Conservation (phyloP, 2,113 vertebrate genomes). For the Ophiodon elongatus region DNA sequence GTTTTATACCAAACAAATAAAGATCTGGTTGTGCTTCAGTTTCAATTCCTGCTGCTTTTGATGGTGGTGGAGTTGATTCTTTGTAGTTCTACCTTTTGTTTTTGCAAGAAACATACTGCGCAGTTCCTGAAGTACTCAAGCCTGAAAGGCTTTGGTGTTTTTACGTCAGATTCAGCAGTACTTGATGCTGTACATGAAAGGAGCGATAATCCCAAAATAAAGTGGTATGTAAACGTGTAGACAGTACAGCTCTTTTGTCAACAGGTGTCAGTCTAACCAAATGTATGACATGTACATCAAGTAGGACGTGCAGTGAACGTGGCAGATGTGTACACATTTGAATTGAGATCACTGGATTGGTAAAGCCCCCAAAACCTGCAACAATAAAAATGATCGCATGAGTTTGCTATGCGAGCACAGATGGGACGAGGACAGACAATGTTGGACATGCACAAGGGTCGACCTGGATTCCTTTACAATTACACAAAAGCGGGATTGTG, state of each 20-base stretch:
- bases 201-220: not conserved
- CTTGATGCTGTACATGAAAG: not conserved
- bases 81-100: slow-evolving; percentile 25
- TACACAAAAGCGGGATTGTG: not conserved
- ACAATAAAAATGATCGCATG: slow-evolving; percentile 33
- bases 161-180: not conserved
- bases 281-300: not conserved
- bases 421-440: slow-evolving; percentile 27
- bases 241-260: slow-evolving; percentile 44
- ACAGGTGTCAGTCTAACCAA: slow-evolving; percentile 71
- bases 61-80: not conserved
- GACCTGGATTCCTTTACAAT: not conserved
- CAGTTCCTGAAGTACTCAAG: not conserved
- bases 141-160: not conserved
- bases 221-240: too few relatives aligned
- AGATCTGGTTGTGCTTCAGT: slow-evolving; percentile 4
- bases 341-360: slow-evolving; percentile 49
- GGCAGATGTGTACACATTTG: slow-evolving; percentile 71
- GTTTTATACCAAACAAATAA: slow-evolving; percentile 33
- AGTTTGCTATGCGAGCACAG: slow-evolving; percentile 48
- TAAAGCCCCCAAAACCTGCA: slow-evolving; percentile 28
- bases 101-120: not conserved
- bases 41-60: slow-evolving; percentile 1
- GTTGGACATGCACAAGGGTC: slow-evolving; percentile 1
- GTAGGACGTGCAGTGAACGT: slow-evolving; percentile 67